Evolutionary conservation across 2,888 invertebrate genomes (phyloP).

Genomic region (Antheraea assamensis): DNA sequence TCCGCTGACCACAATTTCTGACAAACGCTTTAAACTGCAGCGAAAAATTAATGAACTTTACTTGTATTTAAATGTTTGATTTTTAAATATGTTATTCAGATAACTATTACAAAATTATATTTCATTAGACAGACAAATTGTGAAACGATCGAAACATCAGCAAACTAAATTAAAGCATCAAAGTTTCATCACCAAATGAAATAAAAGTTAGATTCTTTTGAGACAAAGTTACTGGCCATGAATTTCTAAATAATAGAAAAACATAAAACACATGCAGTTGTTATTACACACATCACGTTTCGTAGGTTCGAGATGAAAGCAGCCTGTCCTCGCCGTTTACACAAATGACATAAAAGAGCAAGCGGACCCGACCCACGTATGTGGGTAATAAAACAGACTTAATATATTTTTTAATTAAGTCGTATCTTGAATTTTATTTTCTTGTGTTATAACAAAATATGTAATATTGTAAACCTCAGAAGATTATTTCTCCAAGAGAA

Average conservation of each 20-base stretch:
- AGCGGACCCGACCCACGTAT: slow-evolving; percentile 24
- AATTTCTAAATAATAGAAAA: slow-evolving; percentile 41
- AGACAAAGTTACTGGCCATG: slow-evolving; percentile 36
- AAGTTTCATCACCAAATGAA: not conserved
- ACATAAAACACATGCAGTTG: slow-evolving; percentile 39
- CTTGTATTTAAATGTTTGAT: no score
- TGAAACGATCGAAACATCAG: not conserved
- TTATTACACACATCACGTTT: slow-evolving; percentile 43
- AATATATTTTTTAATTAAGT: slow-evolving; percentile 24
- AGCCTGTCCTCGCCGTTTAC: slow-evolving; percentile 39
- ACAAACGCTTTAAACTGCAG: no score
- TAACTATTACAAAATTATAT: no score
- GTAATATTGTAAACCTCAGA: no score
- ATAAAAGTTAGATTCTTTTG: slow-evolving; percentile 29
- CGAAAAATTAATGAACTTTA: no score
- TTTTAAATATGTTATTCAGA: no score
- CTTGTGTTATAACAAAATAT: not conserved
- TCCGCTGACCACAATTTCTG: no score
- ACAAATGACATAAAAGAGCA: slow-evolving; percentile 33
- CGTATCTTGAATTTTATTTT: not conserved
- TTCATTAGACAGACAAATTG: no score
- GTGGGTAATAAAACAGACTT: slow-evolving; percentile 15
- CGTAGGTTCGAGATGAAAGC: slow-evolving; percentile 36
- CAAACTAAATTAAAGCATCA: slow-evolving; percentile 4
- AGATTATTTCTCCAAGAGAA: no score